phyloP scores from a whole-genome alignment of 2,797 vertebrate species.

The Anomalospiza imberbis region DNA sequence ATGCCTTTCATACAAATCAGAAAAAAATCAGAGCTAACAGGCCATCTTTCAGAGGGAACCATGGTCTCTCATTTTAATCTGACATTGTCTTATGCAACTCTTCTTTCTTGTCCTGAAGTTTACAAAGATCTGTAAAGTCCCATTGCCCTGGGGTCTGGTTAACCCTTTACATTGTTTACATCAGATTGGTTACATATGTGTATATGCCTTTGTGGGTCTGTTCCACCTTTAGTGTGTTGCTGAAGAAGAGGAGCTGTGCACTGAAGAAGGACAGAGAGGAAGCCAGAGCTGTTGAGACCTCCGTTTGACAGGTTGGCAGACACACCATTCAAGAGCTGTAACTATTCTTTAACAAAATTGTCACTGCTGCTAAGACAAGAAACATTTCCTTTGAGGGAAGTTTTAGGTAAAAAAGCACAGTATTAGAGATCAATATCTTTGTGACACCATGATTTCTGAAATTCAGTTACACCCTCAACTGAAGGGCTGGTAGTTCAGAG shows the following conservation, averaged over 20 bases:
- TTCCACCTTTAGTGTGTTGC: not conserved
- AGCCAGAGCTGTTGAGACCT: not conserved
- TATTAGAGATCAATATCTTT: not conserved
- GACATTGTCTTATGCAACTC: fast-evolving
- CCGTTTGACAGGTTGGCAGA: not conserved
- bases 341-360: not conserved
- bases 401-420: not conserved
- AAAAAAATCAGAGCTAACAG: not conserved
- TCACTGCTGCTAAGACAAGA: not conserved
- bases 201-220: not conserved
- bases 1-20: not conserved
- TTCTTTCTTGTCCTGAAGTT: not conserved
- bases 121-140: not conserved
- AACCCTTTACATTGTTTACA: not conserved
- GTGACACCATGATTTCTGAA: not conserved
- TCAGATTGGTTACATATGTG: not conserved
- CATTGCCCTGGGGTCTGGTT: not conserved
- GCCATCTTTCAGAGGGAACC: not conserved
- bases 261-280: not conserved
- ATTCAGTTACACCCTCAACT: not conserved
- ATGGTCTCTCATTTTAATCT: not conserved
- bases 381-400: not conserved
- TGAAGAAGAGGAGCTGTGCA: not conserved
- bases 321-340: not conserved
- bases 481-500: not conserved